Evolutionary conservation across 2,113 vertebrate genomes (phyloP).

Genomic region (Eublepharis macularius): DNA sequence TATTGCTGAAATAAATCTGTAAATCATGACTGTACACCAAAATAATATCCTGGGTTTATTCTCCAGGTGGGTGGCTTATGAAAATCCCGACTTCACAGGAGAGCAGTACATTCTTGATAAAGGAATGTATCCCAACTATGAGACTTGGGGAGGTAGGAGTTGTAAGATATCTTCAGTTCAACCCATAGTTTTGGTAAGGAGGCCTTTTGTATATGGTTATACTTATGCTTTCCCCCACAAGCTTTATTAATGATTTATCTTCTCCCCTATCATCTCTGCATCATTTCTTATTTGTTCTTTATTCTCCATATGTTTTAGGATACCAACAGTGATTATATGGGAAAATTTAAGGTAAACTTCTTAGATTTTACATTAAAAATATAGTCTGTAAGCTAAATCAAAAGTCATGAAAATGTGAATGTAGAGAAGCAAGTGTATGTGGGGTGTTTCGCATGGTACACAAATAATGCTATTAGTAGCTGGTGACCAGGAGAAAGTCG

Average conservation of each 20-base stretch:
- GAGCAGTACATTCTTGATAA: slow-evolving; percentile 91
- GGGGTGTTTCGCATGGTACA: not conserved
- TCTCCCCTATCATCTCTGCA: not conserved
- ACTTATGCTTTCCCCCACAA: not conserved
- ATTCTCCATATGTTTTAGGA: slow-evolving; percentile 69
- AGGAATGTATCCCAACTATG: slow-evolving; percentile 85
- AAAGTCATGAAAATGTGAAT: not conserved
- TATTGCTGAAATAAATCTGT: not conserved
- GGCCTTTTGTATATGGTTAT: slow-evolving; percentile 1
- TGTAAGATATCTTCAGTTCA: slow-evolving; percentile 89
- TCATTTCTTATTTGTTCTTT: slow-evolving; percentile 21
- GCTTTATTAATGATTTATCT: not conserved
- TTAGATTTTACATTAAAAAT: slow-evolving; percentile 9
- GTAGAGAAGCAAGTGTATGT: not conserved
- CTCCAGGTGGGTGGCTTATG: slow-evolving; percentile 92
- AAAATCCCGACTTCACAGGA: slow-evolving; percentile 89
- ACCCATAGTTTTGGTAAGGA: slow-evolving; percentile 88
- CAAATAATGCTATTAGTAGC: not conserved
- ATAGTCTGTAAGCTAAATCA: not conserved
- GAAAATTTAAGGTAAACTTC: slow-evolving; percentile 76
- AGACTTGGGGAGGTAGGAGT: slow-evolving; percentile 88
- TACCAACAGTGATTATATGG: slow-evolving; percentile 59
- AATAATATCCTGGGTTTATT: not conserved
- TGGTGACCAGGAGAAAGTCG: no score
- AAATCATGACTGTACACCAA: not conserved